phyloP scores from a whole-genome alignment of 2,797 vertebrate species.

The Megaceryle alcyon region DNA sequence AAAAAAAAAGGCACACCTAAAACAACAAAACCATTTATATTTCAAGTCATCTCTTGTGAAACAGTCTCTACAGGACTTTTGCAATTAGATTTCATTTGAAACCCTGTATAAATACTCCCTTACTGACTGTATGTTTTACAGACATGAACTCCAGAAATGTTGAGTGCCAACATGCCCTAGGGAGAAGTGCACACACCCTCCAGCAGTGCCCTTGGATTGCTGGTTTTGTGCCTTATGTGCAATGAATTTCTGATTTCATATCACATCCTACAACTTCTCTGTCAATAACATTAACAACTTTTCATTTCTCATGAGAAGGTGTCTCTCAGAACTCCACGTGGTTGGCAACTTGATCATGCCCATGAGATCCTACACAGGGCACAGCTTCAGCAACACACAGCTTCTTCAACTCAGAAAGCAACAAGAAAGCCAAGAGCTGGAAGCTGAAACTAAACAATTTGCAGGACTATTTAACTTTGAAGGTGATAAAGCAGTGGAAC shows the following conservation, averaged over 20 bases:
- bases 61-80: neutral
- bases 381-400: rapidly evolving
- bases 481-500: neutral
- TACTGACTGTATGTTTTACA: neutral
- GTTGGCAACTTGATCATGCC: neutral
- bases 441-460: neutral
- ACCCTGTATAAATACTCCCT: neutral
- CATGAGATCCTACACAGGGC: neutral
- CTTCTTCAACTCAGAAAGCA: neutral
- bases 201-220: too few species aligned
- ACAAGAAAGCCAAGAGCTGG: neutral
- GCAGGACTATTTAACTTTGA: neutral
- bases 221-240: neutral
- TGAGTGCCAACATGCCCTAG: neutral
- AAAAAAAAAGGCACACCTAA: neutral
- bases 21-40: neutral
- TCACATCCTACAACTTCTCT: neutral
- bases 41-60: neutral
- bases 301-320: neutral
- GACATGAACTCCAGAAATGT: neutral
- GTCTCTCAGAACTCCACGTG: neutral
- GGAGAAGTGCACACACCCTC: neutral
- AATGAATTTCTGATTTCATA: neutral
- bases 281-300: neutral
- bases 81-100: neutral